Evolutionary conservation across 2,797 vertebrate species (phyloP), one percentile per base, ranked within the genome.

Genomic region (Mormyrops boulengeri): DNA sequence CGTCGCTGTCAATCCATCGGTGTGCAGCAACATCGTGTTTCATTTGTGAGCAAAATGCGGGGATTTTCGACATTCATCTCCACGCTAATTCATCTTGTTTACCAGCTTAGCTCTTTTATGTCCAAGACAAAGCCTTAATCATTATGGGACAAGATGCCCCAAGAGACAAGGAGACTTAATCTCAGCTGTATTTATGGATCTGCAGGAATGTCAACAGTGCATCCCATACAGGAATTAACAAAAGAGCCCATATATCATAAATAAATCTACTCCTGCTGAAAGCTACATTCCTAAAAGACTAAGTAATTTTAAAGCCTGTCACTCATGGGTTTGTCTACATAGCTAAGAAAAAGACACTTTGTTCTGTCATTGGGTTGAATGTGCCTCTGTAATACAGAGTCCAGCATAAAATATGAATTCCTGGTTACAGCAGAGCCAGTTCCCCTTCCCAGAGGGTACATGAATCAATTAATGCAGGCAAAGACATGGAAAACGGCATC

Each of bases 301-400:
- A 11, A 89, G 49, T 73, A 19, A 91, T 90, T 89, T 91, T 38
- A 60, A 91, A 6, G 60, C 87, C 86, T 88, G 90, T 92, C 91
- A 89, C 69, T 91, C 89, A 92, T 94, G 90, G 93, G 90, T 92
- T 93, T 89, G 91, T 44, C 73, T 44, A 44, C 7, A 44, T 44
- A 41, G 73, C 38, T 80, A 44, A 44, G 38, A 30, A 47, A 89
- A 88, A 88, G 91, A 22, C 88, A 88, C 88, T 80, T 77, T 49
- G 62, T 89, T 91, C 88, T 41, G 90, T 89, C 89, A 88, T 50
- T 57, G 90, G 77, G 92, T 90, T 9, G 62, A 91, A 87, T 89
- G 49, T 55, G 60, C 87, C 88, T 90, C 91, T 89, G 91, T 91
- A 26, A 77, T 90, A 22, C 52, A 17, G 73, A 86, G 88, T 55